Evolutionary conservation across 2,888 invertebrate genomes (phyloP).

Genomic region (Apomyelois bistriatella): DNA sequence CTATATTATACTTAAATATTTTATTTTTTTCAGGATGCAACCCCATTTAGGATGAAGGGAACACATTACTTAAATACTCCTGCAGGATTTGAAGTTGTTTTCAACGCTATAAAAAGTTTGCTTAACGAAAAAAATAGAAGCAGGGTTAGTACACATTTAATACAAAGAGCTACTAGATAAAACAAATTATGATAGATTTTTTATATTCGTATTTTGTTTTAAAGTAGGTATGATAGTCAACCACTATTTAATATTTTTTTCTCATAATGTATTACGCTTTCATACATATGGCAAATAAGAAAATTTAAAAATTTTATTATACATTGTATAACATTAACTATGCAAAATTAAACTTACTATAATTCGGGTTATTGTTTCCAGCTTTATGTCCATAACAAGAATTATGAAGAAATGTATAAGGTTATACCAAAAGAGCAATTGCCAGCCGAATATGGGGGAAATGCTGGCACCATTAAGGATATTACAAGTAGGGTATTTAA

Average conservation of each 20-base stretch:
- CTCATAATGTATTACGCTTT: too few relatives aligned
- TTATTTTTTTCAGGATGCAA: constrained; percentile 70
- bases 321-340: too few relatives aligned
- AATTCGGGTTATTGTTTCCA: constrained; percentile 30
- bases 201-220: too few relatives aligned
- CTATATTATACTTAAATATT: neutral
- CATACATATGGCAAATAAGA: too few relatives aligned
- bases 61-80: constrained; percentile 79
- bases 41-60: constrained; percentile 80
- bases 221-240: too few relatives aligned
- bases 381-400: constrained; percentile 76
- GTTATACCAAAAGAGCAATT: constrained; percentile 78
- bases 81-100: constrained; percentile 75
- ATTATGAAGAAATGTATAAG: constrained; percentile 78
- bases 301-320: too few relatives aligned
- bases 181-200: too few relatives aligned
- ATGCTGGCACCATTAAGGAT: constrained; percentile 72
- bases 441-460: constrained; percentile 84
- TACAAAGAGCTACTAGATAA: too few relatives aligned
- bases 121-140: constrained; percentile 79
- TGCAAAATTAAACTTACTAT: neutral
- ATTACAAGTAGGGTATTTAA: constrained; percentile 44
- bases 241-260: too few relatives aligned
- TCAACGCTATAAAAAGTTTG: constrained; percentile 72
- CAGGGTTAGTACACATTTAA: constrained; percentile 62